These are phyloP conservation scores for Hycleus cichorii DNA, from an alignment of 1,140 invertebrate genomes.

Conservation along the genomic window DNA sequence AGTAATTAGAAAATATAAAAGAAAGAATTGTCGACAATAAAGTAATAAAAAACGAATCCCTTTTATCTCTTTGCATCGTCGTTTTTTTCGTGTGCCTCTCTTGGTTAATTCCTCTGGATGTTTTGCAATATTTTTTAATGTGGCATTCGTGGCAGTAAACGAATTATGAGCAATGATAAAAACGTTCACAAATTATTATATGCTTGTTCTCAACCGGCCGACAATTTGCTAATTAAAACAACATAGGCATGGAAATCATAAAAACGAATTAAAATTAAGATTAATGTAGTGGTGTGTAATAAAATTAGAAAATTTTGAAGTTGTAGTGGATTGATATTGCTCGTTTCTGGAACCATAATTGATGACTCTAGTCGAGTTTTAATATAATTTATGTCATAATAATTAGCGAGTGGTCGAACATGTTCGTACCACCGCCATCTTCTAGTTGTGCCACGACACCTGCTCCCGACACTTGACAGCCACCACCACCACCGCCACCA, in stretches of 20 bases:
- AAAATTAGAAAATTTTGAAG: too few relatives aligned
- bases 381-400: conserved; percentile 38
- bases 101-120: too few relatives aligned
- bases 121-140: too few relatives aligned
- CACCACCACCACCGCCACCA: background rate
- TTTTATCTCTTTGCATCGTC: background rate
- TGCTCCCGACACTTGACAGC: conserved; percentile 33
- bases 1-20: conserved; percentile 1
- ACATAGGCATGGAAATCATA: conserved; percentile 10
- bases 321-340: conserved; percentile 32
- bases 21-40: conserved; percentile 2
- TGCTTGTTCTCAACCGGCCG: background rate
- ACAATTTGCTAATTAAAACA: conserved; percentile 21
- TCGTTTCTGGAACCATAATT: conserved; percentile 26
- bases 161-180: too few relatives aligned
- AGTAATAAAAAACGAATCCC: conserved; percentile 3
- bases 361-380: conserved; percentile 32
- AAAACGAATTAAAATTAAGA: conserved; percentile 14
- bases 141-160: too few relatives aligned
- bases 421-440: conserved; percentile 13
- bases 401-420: conserved; percentile 36
- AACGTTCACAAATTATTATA: too few relatives aligned
- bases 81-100: too few relatives aligned
- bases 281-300: conserved; percentile 9
- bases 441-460: conserved; percentile 19